These are phyloP conservation scores for Labeo calbasu DNA, from an alignment of 2,797 vertebrate species.

Conservation along the genomic window DNA sequence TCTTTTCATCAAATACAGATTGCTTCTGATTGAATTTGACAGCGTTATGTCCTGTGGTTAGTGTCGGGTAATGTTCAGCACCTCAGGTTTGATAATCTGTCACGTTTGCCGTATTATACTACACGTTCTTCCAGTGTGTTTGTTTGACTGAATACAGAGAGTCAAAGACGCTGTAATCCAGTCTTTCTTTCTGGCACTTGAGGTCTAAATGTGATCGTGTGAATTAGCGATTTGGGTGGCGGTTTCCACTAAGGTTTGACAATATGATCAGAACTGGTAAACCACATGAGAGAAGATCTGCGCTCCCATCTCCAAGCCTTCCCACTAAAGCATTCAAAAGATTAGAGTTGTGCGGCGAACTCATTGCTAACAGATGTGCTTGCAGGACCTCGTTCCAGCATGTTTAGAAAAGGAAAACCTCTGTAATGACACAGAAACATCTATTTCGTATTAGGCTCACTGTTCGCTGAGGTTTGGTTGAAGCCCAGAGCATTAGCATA, in stretches of 20 bases:
- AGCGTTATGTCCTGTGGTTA: neutral
- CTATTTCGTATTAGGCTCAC: constrained; percentile 1
- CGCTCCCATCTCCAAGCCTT: constrained; percentile 58
- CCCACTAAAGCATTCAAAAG: constrained; percentile 47
- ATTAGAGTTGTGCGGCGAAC: constrained; percentile 52
- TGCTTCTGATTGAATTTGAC: constrained; percentile 16
- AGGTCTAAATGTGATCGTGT: constrained; percentile 13
- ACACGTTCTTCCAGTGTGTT: neutral
- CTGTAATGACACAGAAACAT: constrained; percentile 20
- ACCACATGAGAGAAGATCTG: constrained; percentile 60
- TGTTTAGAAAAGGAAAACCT: constrained; percentile 36
- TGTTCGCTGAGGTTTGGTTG: constrained; percentile 21
- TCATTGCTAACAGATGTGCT: constrained; percentile 52
- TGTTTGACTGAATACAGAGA: constrained; percentile 5
- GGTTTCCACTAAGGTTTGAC: constrained; percentile 53
- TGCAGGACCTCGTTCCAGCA: constrained; percentile 9
- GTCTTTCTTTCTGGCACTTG: neutral
- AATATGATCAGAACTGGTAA: constrained; percentile 55
- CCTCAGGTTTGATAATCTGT: constrained; percentile 3
- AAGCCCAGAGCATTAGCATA: constrained; percentile 32
- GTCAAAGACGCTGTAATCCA: constrained; percentile 9
- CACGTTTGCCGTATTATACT: neutral
- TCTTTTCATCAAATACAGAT: neutral
- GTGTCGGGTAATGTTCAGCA: neutral
- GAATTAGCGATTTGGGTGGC: constrained; percentile 40